Percentiles rank a stretch among this genome's conserved stretches.
Conservation (phyloP, 2,113 vertebrate genomes). For the Xenopus laevis region DNA sequence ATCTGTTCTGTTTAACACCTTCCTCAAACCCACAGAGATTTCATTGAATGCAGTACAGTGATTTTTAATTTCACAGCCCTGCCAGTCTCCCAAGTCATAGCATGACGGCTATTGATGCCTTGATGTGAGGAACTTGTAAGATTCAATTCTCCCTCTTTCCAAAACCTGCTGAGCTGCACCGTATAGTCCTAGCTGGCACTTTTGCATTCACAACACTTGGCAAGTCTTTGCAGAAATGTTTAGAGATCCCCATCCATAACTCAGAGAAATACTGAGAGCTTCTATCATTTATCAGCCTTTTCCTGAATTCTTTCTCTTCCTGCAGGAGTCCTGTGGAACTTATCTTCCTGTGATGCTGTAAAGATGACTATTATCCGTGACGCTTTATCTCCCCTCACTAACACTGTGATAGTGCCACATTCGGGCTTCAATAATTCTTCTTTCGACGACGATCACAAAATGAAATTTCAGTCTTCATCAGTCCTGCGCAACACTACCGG, state of each 20-base stretch:
- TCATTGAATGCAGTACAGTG: too few species aligned
- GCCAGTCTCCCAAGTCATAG: too few species aligned
- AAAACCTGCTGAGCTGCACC: too few species aligned
- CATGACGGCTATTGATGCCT: too few species aligned
- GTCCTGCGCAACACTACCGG: conserved; percentile 93
- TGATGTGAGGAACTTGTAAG: too few species aligned
- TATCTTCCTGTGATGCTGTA: conserved; percentile 91
- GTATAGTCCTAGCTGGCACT: too few species aligned
- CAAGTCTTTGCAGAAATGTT: neutral
- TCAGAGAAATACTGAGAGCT: neutral
- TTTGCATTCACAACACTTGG: too few species aligned
- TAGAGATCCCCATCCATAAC: neutral
- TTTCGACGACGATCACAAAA: conserved; percentile 94
- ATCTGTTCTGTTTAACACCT: too few species aligned
- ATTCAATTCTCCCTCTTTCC: too few species aligned
- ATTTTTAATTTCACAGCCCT: too few species aligned
- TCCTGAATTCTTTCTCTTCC: conserved; percentile 6
- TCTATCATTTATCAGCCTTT: neutral
- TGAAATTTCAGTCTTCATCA: conserved; percentile 93
- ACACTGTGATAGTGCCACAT: conserved; percentile 95
- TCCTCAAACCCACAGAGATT: too few species aligned
- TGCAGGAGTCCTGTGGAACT: conserved; percentile 93
- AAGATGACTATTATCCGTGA: conserved; percentile 98
- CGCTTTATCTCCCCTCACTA: conserved; percentile 87
- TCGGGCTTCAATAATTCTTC: conserved; percentile 93